Evolutionary conservation across 2,888 invertebrate species (phyloP).

Genomic region (Campopleginae sp.): DNA sequence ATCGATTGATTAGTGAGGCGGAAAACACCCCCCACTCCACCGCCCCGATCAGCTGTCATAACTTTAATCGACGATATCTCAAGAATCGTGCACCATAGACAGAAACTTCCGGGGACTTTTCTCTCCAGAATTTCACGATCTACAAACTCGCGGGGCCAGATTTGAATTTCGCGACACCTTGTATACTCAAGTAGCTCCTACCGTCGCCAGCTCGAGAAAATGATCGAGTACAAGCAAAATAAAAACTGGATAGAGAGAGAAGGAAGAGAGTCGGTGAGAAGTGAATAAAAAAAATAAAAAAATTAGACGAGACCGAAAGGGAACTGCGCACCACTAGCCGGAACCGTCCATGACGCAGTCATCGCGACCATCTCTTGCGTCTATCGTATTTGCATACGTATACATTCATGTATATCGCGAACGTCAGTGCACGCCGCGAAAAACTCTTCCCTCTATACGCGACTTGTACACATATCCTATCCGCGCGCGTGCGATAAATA

Average conservation of each 20-base stretch:
- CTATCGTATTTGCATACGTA: constrained; percentile 79
- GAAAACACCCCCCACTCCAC: not conserved
- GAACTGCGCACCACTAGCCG: constrained; percentile 84
- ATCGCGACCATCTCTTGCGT: constrained; percentile 82
- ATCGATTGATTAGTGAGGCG: not conserved
- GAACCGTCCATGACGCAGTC: constrained; percentile 82
- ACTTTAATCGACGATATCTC: not conserved
- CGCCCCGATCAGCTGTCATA: not conserved
- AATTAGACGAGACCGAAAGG: constrained; percentile 76
- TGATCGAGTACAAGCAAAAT: constrained; percentile 62
- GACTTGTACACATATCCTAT: constrained; percentile 1
- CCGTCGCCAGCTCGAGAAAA: constrained; percentile 69
- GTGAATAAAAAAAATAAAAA: constrained; percentile 67
- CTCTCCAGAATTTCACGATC: not conserved
- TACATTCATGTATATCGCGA: constrained; percentile 4
- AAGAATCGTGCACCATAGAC: not conserved
- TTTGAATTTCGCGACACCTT: not conserved
- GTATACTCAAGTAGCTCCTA: constrained; percentile 47
- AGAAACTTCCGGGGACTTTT: not conserved
- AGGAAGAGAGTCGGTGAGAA: constrained; percentile 62
- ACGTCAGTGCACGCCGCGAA: constrained; percentile 34
- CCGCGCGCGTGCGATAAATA: constrained; percentile 4
- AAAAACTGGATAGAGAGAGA: constrained; percentile 43
- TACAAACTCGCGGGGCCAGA: not conserved
- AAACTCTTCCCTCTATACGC: constrained; percentile 24